Conservation (phyloP, 64 coral and sea anemone genomes). For the Montipora cactus region DNA sequence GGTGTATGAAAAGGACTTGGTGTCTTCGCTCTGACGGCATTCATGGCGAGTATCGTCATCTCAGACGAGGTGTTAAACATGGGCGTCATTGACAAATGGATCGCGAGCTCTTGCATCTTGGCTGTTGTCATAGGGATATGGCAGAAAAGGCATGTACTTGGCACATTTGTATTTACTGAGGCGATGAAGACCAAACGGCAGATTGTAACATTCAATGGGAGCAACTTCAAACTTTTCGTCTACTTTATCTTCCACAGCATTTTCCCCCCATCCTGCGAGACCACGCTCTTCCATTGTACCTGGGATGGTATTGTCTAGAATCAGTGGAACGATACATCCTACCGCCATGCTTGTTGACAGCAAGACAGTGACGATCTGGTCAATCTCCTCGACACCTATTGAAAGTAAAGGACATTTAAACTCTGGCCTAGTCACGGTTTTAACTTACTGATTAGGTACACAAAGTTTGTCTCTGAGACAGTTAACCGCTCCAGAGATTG, state of each 20-base stretch:
- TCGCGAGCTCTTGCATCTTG: neutral
- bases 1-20: too few relatives aligned
- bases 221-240: conserved; percentile 3
- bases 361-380: conserved; percentile 23
- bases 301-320: conserved; percentile 49
- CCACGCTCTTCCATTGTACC: conserved; percentile 67
- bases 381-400: neutral
- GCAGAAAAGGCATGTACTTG: conserved; percentile 33
- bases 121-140: neutral
- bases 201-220: conserved; percentile 11
- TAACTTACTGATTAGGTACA: too few relatives aligned
- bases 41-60: too few relatives aligned
- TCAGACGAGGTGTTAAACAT: too few relatives aligned
- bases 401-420: neutral
- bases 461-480: too few relatives aligned
- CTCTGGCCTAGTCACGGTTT: too few relatives aligned
- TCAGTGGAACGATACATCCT: conserved; percentile 9
- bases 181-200: conserved; percentile 29
- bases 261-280: neutral
- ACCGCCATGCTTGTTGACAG: conserved; percentile 39
- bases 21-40: too few relatives aligned
- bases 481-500: too few relatives aligned
- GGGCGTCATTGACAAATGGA: too few relatives aligned
- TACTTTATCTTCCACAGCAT: neutral
- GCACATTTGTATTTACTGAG: conserved; percentile 9